Base-by-base conservation (phyloP, 2,797 vertebrate species). In the Lates japonicus region DNA sequence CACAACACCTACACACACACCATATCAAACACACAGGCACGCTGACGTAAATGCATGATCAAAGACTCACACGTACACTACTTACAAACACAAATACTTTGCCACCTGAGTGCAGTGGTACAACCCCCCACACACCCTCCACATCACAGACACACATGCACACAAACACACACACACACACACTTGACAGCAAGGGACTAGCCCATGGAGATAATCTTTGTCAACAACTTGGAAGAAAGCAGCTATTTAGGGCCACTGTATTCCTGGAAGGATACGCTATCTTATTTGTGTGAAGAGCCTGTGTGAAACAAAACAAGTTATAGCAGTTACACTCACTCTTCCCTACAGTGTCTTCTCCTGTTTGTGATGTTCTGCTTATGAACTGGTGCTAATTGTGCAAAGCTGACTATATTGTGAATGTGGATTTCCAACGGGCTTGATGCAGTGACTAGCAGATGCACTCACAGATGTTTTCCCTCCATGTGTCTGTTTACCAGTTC, bases 141-240 rank as follows among this genome's bases (percentile, higher is more conserved):
- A 51, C 63, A 68, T 39, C 65, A 39, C 44, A 60, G 19, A 67
- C 46, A 70, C 60, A 46, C 64, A 41, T 54, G 29, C 37, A 54
- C 41, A 42, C 31, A 51, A 46, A 60, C 57, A 14, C 63, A 25
- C 61, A 69, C 64, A 55, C 51, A 39, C 80, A 74, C 73, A 70
- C 74, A 76, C 52, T 74, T 60, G 42, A 82, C 92, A 76, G 81
- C 44, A 75, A 29, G 92, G 90, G 90, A 93, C 83, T 90, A 75
- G 81, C 63, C 89, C 79, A 78, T 76, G 82, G 92, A 90, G 91
- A 88, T 86, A 79, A 80, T 93, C 90, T 93, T 88, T 94, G 93
- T 95, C 94, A 95, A 95, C 93, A 94, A 92, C 92, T 91, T 90
- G 92, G 91, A 89, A 87, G 87, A 92, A 88, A 90, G 88, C 80